These are phyloP conservation scores for Mirza zaza DNA, from an alignment of 2,113 vertebrate species.

Conservation along the genomic window DNA sequence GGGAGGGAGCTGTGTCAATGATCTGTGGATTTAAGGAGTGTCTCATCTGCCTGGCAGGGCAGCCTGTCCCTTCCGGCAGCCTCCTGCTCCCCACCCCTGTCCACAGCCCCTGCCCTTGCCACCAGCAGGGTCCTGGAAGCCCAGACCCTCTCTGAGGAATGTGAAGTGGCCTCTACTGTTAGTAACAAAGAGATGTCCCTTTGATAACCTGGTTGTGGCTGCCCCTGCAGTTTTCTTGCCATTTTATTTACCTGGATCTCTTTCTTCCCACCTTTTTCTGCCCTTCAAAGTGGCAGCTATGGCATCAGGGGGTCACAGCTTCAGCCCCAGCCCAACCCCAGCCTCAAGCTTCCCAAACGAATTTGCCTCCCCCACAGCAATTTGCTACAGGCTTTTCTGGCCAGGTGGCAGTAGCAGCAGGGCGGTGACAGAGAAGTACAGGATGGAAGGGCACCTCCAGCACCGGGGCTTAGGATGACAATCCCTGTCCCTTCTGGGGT, in stretches of 20 bases:
- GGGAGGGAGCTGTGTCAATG: slow-evolving; percentile 64
- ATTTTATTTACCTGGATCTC: slow-evolving; percentile 42
- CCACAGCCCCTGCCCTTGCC: not conserved
- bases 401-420: too few relatives aligned
- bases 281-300: slow-evolving; percentile 57
- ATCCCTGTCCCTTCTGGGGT: not conserved
- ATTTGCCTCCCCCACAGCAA: not conserved
- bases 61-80: slow-evolving; percentile 38
- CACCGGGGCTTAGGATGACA: rapidly evolving
- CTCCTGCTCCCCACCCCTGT: not conserved
- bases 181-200: slow-evolving; percentile 13
- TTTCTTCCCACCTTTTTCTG: slow-evolving; percentile 58
- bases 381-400: not conserved
- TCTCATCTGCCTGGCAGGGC: slow-evolving; percentile 53
- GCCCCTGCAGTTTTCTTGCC: not conserved
- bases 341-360: not conserved
- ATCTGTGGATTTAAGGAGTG: slow-evolving; percentile 76
- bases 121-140: not conserved
- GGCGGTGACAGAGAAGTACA: not conserved
- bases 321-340: not conserved
- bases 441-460: not conserved
- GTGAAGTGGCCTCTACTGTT: not conserved
- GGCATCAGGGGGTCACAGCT: not conserved
- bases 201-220: not conserved
- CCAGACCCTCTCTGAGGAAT: slow-evolving; percentile 37